Percentiles rank a stretch among this genome's conserved stretches.
Evolutionary conservation across 2,797 vertebrate genomes (phyloP).

Genomic region (Hirundo rustica): DNA sequence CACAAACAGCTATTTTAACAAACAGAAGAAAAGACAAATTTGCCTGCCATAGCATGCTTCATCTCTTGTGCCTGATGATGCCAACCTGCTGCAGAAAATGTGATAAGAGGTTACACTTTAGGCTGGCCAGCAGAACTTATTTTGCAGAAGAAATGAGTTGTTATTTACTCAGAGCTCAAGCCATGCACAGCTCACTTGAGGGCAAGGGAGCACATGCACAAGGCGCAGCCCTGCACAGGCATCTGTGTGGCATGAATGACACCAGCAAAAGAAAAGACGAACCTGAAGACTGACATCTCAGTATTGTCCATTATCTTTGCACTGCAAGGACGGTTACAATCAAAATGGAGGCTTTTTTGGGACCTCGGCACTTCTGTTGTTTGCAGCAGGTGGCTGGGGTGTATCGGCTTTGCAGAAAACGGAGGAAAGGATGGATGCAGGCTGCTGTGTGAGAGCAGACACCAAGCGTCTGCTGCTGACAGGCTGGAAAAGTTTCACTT

Average conservation of each 20-base stretch:
- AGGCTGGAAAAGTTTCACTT: background rate
- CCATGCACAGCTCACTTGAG: background rate
- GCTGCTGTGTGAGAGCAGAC: background rate
- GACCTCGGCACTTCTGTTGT: background rate
- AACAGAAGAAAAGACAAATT: background rate
- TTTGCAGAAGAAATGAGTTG: background rate
- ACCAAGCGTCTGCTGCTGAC: background rate
- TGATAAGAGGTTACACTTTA: background rate
- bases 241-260: background rate
- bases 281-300: background rate
- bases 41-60: background rate
- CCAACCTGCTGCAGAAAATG: background rate
- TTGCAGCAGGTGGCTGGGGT: background rate
- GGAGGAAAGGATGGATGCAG: background rate
- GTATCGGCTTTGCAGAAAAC: background rate
- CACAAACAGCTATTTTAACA: background rate
- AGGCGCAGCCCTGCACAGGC: background rate
- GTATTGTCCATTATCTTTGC: background rate
- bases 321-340: background rate
- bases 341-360: background rate
- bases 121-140: background rate
- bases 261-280: background rate
- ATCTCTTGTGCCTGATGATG: background rate
- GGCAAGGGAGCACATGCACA: background rate
- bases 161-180: background rate